Conservation (phyloP, 2,888 invertebrate species). For the Trichogramma dendrolimi region DNA sequence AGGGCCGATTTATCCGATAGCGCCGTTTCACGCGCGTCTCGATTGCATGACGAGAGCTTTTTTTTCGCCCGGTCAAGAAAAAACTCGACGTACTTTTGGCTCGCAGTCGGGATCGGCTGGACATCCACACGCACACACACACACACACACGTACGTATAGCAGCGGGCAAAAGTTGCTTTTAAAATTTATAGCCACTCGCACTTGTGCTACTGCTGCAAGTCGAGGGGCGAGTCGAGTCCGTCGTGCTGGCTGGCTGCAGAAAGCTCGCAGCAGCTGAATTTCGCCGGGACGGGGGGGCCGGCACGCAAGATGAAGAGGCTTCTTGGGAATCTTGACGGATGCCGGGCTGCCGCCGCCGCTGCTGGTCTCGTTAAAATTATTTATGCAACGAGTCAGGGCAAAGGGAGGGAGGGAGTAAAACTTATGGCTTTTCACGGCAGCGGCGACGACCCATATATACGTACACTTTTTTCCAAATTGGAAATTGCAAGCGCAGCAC, state of each 20-base stretch:
- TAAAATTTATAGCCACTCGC: constrained; percentile 33
- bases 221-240: neutral
- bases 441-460: neutral
- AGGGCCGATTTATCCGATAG: no score
- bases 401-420: neutral
- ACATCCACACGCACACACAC: no score
- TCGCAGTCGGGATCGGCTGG: no score
- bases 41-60: no score
- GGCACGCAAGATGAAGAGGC: constrained; percentile 2
- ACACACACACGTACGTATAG: neutral
- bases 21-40: no score
- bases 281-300: neutral
- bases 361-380: constrained; percentile 18
- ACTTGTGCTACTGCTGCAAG: constrained; percentile 9
- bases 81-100: no score
- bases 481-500: no score
- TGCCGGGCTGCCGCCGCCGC: neutral
- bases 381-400: neutral
- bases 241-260: no score
- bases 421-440: no score
- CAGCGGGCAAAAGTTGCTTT: constrained; percentile 28
- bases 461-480: neutral
- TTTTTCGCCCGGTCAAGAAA: no score
- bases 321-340: neutral
- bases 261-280: constrained; percentile 6